Conservation (phyloP, 2,113 vertebrate species). For the Lamprotornis superbus region DNA sequence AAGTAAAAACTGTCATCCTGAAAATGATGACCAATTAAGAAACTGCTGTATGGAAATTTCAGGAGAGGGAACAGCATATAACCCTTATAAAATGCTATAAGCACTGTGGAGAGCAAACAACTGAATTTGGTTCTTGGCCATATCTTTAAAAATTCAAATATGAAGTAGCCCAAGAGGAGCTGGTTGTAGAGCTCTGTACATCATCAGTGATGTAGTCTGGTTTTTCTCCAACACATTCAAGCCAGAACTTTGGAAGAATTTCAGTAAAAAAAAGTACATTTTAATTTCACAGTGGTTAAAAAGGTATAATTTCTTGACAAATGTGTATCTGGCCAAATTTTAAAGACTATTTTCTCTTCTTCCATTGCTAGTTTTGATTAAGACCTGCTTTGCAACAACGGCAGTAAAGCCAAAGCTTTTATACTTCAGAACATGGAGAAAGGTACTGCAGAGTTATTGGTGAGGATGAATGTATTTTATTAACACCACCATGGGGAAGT, state of each 20-base stretch:
- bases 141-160: not conserved
- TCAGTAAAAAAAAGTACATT: not conserved
- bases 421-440: not conserved
- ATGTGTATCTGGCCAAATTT: not conserved
- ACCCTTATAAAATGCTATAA: not conserved
- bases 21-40: not conserved
- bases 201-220: not conserved
- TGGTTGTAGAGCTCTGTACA: not conserved
- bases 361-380: not conserved
- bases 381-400: not conserved
- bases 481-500: not conserved
- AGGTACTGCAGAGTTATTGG: not conserved
- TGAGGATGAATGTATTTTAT: not conserved
- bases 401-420: not conserved
- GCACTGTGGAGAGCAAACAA: not conserved
- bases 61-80: not conserved
- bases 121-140: not conserved
- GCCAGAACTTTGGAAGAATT: not conserved
- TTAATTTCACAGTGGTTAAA: not conserved
- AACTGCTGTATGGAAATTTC: not conserved
- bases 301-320: not conserved
- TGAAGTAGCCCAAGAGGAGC: not conserved
- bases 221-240: not conserved
- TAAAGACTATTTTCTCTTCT: not conserved
- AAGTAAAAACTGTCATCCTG: not conserved